A percentile compares a stretch with the other conserved stretches of the same genome.
Conservation (phyloP, 2,113 vertebrate species). For the Osmerus mordax region DNA sequence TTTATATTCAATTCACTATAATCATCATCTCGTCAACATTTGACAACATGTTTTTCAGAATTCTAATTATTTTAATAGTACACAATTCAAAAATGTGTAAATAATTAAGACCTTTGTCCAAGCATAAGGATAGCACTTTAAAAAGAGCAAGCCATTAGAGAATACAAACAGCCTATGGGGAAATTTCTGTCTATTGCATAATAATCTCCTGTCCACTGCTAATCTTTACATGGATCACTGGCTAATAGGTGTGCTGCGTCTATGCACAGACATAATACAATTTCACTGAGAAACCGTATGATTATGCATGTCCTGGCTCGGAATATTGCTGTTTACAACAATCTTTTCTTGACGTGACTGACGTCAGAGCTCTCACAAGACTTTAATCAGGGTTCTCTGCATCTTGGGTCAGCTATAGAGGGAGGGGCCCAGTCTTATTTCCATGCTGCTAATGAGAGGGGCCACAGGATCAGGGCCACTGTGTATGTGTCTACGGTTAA, state of each 20-base stretch:
- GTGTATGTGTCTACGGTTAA: slow-evolving; percentile 45
- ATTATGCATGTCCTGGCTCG: neutral
- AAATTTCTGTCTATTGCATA: slow-evolving; percentile 1
- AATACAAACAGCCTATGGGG: slow-evolving; percentile 8
- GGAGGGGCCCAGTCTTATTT: slow-evolving; percentile 50
- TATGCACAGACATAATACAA: neutral
- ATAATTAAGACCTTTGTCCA: slow-evolving; percentile 17
- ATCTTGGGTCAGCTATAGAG: slow-evolving; percentile 37
- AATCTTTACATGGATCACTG: neutral
- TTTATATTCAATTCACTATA: too few species aligned
- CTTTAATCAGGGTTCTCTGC: slow-evolving; percentile 24
- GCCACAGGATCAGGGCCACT: slow-evolving; percentile 28
- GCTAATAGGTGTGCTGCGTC: neutral
- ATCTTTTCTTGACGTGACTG: slow-evolving; percentile 14
- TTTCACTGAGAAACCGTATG: neutral
- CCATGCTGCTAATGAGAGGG: slow-evolving; percentile 65
- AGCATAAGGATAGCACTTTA: slow-evolving; percentile 9
- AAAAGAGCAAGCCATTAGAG: too few species aligned
- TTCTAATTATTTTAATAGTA: neutral
- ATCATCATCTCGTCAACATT: too few species aligned
- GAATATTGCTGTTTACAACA: neutral
- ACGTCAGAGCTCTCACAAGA: slow-evolving; percentile 25
- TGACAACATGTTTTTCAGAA: neutral
- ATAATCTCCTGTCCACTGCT: neutral
- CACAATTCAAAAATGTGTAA: slow-evolving; percentile 21